These are phyloP conservation scores for Australoheros scitulus DNA, from an alignment of 2,113 vertebrate genomes.

Conservation along the genomic window DNA sequence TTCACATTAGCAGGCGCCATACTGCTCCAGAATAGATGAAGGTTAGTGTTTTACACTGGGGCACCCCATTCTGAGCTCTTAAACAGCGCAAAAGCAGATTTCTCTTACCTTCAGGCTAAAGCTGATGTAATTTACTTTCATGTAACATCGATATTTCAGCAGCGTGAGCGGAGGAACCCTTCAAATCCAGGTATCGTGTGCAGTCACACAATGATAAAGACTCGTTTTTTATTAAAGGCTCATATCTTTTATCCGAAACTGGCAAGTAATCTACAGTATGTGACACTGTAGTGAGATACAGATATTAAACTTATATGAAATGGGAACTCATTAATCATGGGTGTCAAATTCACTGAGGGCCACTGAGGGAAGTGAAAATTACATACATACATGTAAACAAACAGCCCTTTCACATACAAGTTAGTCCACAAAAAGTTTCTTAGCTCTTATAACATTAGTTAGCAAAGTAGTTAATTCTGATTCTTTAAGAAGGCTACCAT, in stretches of 20 bases:
- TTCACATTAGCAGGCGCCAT: neutral
- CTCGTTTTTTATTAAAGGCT: neutral
- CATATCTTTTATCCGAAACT: neutral
- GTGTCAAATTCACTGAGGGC: neutral
- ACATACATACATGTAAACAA: neutral
- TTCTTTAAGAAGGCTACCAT: too few species aligned
- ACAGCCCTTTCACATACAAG: neutral
- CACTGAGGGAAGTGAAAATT: neutral
- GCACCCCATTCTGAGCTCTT: neutral
- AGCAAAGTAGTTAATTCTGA: too few species aligned
- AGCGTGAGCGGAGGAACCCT: neutral
- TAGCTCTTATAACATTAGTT: neutral
- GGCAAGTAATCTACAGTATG: neutral
- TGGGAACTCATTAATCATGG: too few species aligned
- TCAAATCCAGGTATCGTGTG: neutral
- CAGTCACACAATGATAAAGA: neutral
- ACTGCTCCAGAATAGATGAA: neutral
- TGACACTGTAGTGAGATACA: neutral
- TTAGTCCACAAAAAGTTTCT: neutral
- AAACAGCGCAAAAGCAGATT: neutral
- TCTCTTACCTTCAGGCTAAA: neutral
- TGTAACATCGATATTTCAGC: neutral
- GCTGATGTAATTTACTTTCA: neutral
- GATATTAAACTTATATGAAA: neutral
- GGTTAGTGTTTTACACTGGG: neutral